Evolutionary conservation across 2,797 vertebrate species (phyloP).

Genomic region (Falco cherrug): DNA sequence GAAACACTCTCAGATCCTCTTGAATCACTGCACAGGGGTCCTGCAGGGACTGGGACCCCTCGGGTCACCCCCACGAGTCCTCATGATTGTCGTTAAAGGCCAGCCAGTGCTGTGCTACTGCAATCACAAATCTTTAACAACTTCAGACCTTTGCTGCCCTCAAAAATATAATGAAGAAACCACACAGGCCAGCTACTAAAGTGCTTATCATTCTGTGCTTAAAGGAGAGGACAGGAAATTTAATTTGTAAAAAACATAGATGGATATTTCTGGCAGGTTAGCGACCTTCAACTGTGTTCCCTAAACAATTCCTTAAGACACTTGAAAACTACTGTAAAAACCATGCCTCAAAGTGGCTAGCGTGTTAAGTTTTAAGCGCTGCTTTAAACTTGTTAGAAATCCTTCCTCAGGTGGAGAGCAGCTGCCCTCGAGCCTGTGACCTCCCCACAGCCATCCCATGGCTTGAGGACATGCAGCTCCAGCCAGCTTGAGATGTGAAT

Average conservation of each 20-base stretch:
- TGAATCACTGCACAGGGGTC: too few relatives aligned
- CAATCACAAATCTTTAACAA: background rate
- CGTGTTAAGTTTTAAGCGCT: background rate
- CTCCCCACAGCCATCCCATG: background rate
- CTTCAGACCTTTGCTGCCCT: background rate
- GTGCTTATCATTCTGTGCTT: background rate
- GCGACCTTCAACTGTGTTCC: background rate
- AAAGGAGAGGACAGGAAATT: background rate
- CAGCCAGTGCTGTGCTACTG: background rate
- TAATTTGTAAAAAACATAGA: background rate
- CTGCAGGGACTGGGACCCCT: background rate
- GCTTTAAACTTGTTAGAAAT: background rate
- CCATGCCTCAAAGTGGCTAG: background rate
- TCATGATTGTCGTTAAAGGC: background rate
- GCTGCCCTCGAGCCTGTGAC: background rate
- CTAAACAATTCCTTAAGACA: background rate
- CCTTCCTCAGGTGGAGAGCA: background rate
- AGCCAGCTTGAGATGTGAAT: background rate
- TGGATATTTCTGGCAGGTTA: background rate
- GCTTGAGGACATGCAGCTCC: fast-evolving
- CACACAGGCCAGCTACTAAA: background rate
- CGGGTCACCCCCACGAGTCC: background rate
- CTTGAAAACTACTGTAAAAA: background rate
- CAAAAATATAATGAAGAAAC: background rate
- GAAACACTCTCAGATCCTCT: background rate